Conservation (phyloP, 2,888 invertebrate genomes). For the Latrodectus hesperus region DNA sequence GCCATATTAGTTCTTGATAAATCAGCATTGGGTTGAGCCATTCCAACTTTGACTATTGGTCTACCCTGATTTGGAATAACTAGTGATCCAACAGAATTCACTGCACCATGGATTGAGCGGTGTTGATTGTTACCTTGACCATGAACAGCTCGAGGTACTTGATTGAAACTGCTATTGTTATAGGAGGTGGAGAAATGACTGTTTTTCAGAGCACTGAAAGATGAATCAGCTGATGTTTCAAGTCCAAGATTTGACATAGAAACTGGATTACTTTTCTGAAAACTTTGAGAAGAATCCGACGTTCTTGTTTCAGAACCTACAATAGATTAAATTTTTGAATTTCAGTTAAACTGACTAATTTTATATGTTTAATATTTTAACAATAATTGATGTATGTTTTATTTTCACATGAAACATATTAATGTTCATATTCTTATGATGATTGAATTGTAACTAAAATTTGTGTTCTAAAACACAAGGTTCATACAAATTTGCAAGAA, state of each 20-base stretch:
- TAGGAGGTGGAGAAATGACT: slow-evolving; percentile 25
- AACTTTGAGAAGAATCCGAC: slow-evolving; percentile 20
- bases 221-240: slow-evolving; percentile 4
- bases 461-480: too few species aligned
- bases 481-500: too few species aligned
- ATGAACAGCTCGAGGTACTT: slow-evolving; percentile 57
- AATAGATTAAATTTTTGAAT: not conserved
- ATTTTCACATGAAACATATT: too few species aligned
- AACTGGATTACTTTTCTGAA: slow-evolving; percentile 31
- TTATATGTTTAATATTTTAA: too few species aligned
- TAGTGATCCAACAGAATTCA: slow-evolving; percentile 41
- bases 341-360: too few species aligned
- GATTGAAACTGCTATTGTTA: slow-evolving; percentile 10
- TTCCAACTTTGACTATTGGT: slow-evolving; percentile 67
- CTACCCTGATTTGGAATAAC: slow-evolving; percentile 60
- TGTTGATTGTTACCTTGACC: slow-evolving; percentile 50
- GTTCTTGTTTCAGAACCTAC: slow-evolving; percentile 15
- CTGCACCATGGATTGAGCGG: slow-evolving; percentile 29
- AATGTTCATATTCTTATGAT: too few species aligned
- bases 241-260: slow-evolving; percentile 9
- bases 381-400: too few species aligned
- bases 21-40: slow-evolving; percentile 42
- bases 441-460: too few species aligned
- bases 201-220: not conserved
- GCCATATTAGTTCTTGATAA: slow-evolving; percentile 30